Conservation (phyloP, 2,113 vertebrate species). For the Cranoglanis bouderius region DNA sequence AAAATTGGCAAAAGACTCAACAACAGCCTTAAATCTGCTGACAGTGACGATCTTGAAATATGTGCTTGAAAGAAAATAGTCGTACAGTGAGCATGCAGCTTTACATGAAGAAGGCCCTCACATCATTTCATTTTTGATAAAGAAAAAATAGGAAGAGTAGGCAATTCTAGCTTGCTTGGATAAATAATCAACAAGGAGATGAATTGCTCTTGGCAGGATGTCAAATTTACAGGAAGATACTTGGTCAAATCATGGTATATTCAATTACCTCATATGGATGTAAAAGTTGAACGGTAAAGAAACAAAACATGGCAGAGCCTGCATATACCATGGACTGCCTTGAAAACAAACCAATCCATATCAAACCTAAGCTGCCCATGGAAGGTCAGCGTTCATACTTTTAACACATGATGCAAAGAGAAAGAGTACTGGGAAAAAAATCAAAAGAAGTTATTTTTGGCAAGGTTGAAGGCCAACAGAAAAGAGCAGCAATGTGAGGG, state of each 20-base stretch:
- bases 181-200: not conserved
- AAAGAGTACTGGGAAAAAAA: not conserved
- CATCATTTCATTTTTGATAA: not conserved
- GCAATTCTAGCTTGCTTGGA: no score
- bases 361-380: not conserved
- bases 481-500: not conserved
- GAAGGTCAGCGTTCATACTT: not conserved
- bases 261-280: not conserved
- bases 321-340: not conserved
- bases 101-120: not conserved
- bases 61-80: not conserved
- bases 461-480: not conserved
- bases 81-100: not conserved
- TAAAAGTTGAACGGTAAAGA: not conserved
- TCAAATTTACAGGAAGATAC: not conserved
- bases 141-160: not conserved
- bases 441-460: not conserved
- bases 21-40: not conserved
- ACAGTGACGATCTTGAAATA: not conserved
- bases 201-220: not conserved
- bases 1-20: not conserved
- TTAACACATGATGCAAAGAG: not conserved
- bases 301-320: not conserved
- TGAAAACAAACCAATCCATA: not conserved
- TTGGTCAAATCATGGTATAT: not conserved